Evolutionary conservation across 2,797 vertebrate genomes (phyloP).

Genomic region (Sebastes flavidus): DNA sequence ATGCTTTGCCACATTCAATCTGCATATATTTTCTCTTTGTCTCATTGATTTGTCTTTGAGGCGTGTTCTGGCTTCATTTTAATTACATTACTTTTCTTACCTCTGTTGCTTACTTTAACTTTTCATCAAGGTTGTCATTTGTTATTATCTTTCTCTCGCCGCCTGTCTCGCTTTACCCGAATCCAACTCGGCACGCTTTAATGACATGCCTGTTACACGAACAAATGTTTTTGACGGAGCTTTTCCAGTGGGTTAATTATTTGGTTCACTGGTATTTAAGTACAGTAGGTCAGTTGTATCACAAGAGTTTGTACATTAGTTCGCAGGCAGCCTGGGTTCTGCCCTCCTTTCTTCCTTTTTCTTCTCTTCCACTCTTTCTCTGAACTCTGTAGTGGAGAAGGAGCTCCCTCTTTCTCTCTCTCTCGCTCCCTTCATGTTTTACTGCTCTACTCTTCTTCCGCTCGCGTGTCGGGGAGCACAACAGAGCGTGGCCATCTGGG

Average conservation of each 20-base stretch:
- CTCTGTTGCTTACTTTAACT: slow-evolving; percentile 34
- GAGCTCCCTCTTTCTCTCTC: slow-evolving; percentile 5
- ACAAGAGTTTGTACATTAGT: background rate
- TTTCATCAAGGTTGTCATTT: slow-evolving; percentile 46
- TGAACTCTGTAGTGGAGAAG: background rate
- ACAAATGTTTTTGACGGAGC: slow-evolving; percentile 14
- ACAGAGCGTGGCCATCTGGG: slow-evolving; percentile 32
- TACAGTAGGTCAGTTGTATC: background rate
- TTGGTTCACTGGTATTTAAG: slow-evolving; percentile 13
- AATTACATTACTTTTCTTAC: slow-evolving; percentile 29
- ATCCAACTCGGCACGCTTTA: slow-evolving; percentile 11
- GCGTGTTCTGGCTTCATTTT: slow-evolving; percentile 17
- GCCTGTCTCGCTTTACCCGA: background rate
- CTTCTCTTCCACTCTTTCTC: background rate
- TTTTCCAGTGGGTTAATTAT: slow-evolving; percentile 15
- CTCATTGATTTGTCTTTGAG: slow-evolving; percentile 28
- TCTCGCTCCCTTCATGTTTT: slow-evolving; percentile 9
- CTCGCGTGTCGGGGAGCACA: slow-evolving; percentile 8
- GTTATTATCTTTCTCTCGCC: slow-evolving; percentile 13
- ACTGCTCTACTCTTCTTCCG: slow-evolving; percentile 13
- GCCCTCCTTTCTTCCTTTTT: background rate
- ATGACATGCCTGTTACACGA: background rate
- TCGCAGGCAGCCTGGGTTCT: background rate
- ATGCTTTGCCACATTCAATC: slow-evolving; percentile 49
- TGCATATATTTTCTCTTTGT: slow-evolving; percentile 12